These are phyloP conservation scores for Papilio gigon DNA, from an alignment of 2,888 invertebrate genomes.

Conservation along the genomic window DNA sequence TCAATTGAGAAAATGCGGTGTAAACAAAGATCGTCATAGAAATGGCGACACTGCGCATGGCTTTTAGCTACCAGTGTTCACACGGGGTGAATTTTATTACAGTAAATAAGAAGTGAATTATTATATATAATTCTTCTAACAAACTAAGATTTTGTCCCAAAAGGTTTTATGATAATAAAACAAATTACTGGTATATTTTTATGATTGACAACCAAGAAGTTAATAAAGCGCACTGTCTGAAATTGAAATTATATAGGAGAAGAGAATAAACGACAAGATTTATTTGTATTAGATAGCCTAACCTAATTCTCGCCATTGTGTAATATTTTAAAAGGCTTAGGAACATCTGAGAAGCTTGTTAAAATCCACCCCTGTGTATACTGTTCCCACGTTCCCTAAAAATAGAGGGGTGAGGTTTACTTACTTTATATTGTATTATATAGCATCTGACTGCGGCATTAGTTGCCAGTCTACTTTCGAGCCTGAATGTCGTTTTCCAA, in stretches of 20 bases:
- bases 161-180: no score
- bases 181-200: no score
- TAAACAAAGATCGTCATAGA: constrained; percentile 61
- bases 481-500: constrained; percentile 75
- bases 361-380: constrained; percentile 56
- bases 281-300: neutral
- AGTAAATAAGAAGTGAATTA: neutral
- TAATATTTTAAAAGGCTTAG: neutral
- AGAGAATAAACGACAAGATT: no score
- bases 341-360: neutral
- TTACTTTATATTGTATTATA: constrained; percentile 52
- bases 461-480: constrained; percentile 62
- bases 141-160: no score
- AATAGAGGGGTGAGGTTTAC: constrained; percentile 58
- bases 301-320: neutral
- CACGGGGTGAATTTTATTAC: constrained; percentile 30
- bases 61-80: constrained; percentile 22
- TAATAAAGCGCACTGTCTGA: no score
- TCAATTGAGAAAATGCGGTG: constrained; percentile 53
- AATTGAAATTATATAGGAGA: no score
- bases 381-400: constrained; percentile 52
- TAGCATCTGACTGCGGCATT: constrained; percentile 60
- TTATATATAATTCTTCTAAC: no score
- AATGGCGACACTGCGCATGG: constrained; percentile 55
- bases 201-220: no score